A percentile compares a stretch with the other conserved stretches of the same genome.
phyloP scores from a whole-genome alignment of 2,888 invertebrate genomes.

The Tribolium freemani region DNA sequence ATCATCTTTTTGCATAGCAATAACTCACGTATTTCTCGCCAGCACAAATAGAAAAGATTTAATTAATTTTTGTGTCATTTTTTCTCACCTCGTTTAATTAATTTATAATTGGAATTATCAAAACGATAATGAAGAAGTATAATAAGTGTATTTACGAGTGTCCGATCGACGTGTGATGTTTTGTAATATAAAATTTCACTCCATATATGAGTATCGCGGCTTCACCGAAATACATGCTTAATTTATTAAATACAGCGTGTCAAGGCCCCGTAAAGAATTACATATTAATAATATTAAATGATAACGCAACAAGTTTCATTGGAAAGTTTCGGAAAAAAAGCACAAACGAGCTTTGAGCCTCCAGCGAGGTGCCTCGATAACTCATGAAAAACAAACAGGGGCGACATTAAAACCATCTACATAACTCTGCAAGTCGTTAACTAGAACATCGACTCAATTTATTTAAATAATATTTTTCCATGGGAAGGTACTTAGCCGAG shows the following conservation, averaged over 20 bases:
- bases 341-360: slow-evolving; percentile 19
- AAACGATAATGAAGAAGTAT: slow-evolving; percentile 38
- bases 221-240: slow-evolving; percentile 51
- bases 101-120: slow-evolving; percentile 43
- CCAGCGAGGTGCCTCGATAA: slow-evolving; percentile 9
- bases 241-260: slow-evolving; percentile 52
- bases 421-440: slow-evolving; percentile 49
- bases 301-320: slow-evolving; percentile 26
- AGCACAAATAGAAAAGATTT: not conserved
- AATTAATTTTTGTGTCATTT: not conserved
- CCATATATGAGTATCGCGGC: slow-evolving; percentile 50
- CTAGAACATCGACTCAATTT: slow-evolving; percentile 49
- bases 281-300: slow-evolving; percentile 33
- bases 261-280: slow-evolving; percentile 46
- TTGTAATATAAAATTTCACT: slow-evolving; percentile 52
- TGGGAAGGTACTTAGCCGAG: slow-evolving; percentile 48
- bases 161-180: slow-evolving; percentile 34
- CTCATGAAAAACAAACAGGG: slow-evolving; percentile 37
- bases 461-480: slow-evolving; percentile 50
- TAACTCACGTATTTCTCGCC: slow-evolving; percentile 26
- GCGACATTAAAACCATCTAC: slow-evolving; percentile 43
- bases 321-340: slow-evolving; percentile 35
- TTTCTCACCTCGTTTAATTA: slow-evolving; percentile 34
- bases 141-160: slow-evolving; percentile 43
- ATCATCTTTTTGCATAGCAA: slow-evolving; percentile 42